phyloP scores from a whole-genome alignment of 1,140 invertebrate genomes.

The Homalodisca vitripennis region DNA sequence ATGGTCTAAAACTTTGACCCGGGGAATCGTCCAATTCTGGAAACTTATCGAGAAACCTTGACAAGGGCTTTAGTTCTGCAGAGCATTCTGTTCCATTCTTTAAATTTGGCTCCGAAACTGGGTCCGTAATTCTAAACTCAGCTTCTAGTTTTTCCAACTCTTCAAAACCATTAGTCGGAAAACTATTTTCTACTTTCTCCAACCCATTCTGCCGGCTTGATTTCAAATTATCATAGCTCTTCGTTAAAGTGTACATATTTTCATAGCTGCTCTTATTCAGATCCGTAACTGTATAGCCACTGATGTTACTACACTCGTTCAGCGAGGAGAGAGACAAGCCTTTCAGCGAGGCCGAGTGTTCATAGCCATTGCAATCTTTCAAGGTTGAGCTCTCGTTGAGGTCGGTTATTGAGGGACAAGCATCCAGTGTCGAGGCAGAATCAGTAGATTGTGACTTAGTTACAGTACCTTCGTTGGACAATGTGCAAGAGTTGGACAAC shows the following conservation, averaged over 20 bases:
- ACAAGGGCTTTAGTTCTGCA: slow-evolving; percentile 1
- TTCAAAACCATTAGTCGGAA: slow-evolving; percentile 2
- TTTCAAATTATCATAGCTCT: background rate
- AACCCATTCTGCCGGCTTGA: background rate
- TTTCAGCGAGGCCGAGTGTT: background rate
- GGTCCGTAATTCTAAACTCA: background rate
- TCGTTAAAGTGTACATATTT: background rate
- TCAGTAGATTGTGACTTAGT: slow-evolving; percentile 32
- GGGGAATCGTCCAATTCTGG: slow-evolving; percentile 10
- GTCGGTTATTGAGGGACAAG: slow-evolving; percentile 34
- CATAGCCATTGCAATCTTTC: slow-evolving; percentile 24
- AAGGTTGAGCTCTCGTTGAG: slow-evolving; percentile 34
- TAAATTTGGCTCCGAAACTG: background rate
- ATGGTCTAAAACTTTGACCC: background rate
- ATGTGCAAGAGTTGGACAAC: background rate
- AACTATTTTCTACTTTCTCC: background rate
- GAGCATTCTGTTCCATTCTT: background rate
- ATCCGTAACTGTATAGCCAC: background rate
- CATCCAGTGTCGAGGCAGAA: slow-evolving; percentile 34
- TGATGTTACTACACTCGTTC: slow-evolving; percentile 20
- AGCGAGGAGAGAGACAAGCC: slow-evolving; percentile 18
- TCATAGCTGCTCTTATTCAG: slow-evolving; percentile 17
- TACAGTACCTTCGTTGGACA: slow-evolving; percentile 28
- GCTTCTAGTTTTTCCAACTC: slow-evolving; percentile 14
- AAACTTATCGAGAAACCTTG: slow-evolving; percentile 10